phyloP scores from a whole-genome alignment of 2,888 invertebrate species.

The Epinotia nisella region DNA sequence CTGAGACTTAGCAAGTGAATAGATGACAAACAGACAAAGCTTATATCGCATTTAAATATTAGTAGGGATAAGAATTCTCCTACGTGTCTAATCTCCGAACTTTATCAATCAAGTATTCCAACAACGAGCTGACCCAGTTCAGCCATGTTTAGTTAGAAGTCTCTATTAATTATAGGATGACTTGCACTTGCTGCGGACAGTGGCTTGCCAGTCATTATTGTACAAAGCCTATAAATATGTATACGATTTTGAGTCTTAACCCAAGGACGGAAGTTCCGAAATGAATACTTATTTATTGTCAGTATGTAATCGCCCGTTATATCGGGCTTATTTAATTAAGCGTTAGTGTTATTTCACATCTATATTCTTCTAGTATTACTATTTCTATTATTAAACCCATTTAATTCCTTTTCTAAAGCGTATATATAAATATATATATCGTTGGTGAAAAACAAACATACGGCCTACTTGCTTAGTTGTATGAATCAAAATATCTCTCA shows the following conservation, averaged over 20 bases:
- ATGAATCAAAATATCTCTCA: too few species aligned
- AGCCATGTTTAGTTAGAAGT: background rate
- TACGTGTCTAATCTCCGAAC: background rate
- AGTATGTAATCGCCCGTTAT: constrained; percentile 1
- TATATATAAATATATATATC: too few species aligned
- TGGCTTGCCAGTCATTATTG: background rate
- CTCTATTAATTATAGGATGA: constrained; percentile 26
- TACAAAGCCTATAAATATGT: background rate
- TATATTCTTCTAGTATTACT: too few species aligned
- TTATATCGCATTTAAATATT: too few species aligned
- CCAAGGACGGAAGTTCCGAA: background rate
- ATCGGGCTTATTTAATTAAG: constrained; percentile 22
- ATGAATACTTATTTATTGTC: background rate
- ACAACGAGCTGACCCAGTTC: background rate
- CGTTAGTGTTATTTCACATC: background rate
- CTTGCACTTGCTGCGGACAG: constrained; percentile 6
- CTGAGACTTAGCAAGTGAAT: too few species aligned
- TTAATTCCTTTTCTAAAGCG: too few species aligned
- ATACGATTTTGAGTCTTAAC: background rate
- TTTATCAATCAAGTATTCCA: background rate
- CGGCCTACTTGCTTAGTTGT: too few species aligned
- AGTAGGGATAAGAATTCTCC: background rate
- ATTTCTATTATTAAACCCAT: too few species aligned
- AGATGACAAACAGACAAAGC: too few species aligned
- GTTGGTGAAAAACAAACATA: too few species aligned